Evolutionary conservation across 1,140 invertebrate genomes (phyloP).

Genomic region (silkworm (Bombyx mori)): ASM3026992v2 NC_085128.1:17932501-17933000

Average conservation of each 20-base stretch:
- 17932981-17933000: no score
- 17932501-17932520: constrained; percentile 59
- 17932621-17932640: constrained; percentile 52
- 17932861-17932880: no score
- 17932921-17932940: no score
- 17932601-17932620: constrained; percentile 66
- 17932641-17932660: constrained; percentile 58
- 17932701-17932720: constrained; percentile 12
- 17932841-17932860: no score
- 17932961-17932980: no score
- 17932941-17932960: no score
- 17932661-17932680: constrained; percentile 29
- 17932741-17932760: constrained; percentile 2
- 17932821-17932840: no score
- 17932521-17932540: constrained; percentile 69
- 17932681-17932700: constrained; percentile 33
- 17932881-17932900: no score
- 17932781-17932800: no score
- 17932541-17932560: constrained; percentile 60
- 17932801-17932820: no score
- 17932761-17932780: background rate
- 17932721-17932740: background rate
- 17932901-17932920: no score
- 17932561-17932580: constrained; percentile 52
- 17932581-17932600: constrained; percentile 61